A percentile compares a stretch with the other conserved stretches of the same genome.
Conservation (phyloP, 1,140 invertebrate genomes). For the Tenebrio molitor region DNA sequence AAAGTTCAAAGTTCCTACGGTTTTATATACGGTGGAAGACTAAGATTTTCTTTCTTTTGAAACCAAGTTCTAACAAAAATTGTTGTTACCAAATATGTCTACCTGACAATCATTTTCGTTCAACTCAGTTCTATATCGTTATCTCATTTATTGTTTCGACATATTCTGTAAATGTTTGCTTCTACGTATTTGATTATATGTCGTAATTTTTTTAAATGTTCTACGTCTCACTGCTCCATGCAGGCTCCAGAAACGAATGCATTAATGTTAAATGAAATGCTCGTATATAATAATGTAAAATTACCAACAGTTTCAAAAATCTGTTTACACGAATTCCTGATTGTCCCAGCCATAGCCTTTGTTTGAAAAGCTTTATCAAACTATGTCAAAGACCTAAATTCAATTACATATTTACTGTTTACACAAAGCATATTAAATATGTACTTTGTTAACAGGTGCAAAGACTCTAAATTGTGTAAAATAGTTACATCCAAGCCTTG, state of each 20-base stretch:
- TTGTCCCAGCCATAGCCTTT: not conserved
- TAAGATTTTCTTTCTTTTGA: too few species aligned
- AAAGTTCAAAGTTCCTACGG: too few species aligned
- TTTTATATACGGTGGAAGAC: too few species aligned
- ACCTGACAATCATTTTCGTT: too few species aligned
- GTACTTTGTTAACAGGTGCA: constrained; percentile 34
- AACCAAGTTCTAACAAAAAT: too few species aligned
- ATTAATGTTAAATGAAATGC: not conserved
- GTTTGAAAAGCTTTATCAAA: constrained; percentile 29
- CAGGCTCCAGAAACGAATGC: not conserved
- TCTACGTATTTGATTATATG: constrained; percentile 9
- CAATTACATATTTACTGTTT: constrained; percentile 30
- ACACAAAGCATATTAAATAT: constrained; percentile 25
- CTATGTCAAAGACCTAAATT: constrained; percentile 32
- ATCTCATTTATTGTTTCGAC: constrained; percentile 35
- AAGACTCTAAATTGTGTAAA: constrained; percentile 13
- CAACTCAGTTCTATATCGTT: too few species aligned
- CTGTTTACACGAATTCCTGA: not conserved
- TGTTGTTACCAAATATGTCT: too few species aligned
- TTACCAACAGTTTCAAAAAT: too few species aligned
- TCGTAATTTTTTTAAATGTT: not conserved
- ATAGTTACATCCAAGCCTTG: constrained; percentile 9
- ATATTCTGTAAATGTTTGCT: constrained; percentile 30
- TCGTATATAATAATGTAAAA: too few species aligned
- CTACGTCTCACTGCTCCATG: not conserved